Base-by-base conservation (phyloP, 2,797 vertebrate genomes). In the Eulemur rubriventer region DNA sequence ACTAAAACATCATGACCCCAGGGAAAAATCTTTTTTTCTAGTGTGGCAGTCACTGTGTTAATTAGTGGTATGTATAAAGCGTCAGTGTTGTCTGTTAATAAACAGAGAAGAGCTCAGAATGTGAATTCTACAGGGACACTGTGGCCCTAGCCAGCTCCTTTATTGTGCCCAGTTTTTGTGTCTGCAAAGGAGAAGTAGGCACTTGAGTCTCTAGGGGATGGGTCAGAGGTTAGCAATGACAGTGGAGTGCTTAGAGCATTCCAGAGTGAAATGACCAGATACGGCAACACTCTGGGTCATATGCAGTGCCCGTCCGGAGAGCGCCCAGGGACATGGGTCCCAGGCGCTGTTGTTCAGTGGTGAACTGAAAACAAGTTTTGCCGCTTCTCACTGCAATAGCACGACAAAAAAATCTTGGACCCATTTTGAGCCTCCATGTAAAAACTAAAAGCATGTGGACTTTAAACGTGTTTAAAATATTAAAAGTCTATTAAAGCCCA, bases 391-490 rank as follows among this genome's bases (percentile, higher is more conserved):
- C 26, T 55, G 38, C 24, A 81, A 65, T 22, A 38, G 6, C 26
- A 67, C 50, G 30, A 46, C 9, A 11, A 48, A 63, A 63, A 61
- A 63, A 43, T 38, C 35, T 75, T 80, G 91, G 79, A 41, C 92
- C 55, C 55, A 73, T 79, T 92, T 81, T 91, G 63, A 93, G 20
- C 30, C 89, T 46, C 87, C 86, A n/a, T 88, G 67, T 63, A 83
- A 81, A 95, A 96, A 48, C 38, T 33, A 33, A 93, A 95, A 87
- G 12, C 52, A 87, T 92, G 89, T 43, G 70, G 86, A 90, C 72
- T 94, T 91, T 80, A 83, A 85, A 84, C 0, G 0, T 85, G 75
- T 85, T 95, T 91, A 94, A 97, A 91, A 84, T 96, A 92, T 96
- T 94, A 92, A 94, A 84, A 92, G 85, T 81, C 70, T 86, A 89